Evolutionary conservation across 2,888 invertebrate species (phyloP).

Genomic region (Eurytoma adleriae): DNA sequence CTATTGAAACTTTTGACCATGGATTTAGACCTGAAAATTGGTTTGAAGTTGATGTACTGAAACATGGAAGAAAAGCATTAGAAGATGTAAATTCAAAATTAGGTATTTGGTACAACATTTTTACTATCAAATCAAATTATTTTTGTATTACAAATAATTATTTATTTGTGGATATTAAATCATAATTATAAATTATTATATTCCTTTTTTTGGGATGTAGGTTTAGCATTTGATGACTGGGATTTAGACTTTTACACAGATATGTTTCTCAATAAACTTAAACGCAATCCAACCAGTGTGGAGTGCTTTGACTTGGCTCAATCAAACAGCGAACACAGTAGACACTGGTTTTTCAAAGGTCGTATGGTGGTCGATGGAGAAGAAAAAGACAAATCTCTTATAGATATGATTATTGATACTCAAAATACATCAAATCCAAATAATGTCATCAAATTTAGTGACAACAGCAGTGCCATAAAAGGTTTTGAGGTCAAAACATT

Average conservation of each 20-base stretch:
- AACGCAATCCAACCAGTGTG: slow-evolving; percentile 96
- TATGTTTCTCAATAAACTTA: slow-evolving; percentile 88
- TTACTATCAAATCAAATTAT: background rate
- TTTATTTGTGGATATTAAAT: background rate
- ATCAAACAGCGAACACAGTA: slow-evolving; percentile 98
- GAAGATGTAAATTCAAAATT: slow-evolving; percentile 87
- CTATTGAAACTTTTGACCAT: slow-evolving; percentile 79
- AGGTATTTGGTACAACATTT: slow-evolving; percentile 76
- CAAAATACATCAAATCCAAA: slow-evolving; percentile 91
- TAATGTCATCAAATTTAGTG: slow-evolving; percentile 97
- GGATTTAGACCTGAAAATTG: slow-evolving; percentile 82
- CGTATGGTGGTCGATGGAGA: slow-evolving; percentile 89
- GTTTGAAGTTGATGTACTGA: slow-evolving; percentile 89
- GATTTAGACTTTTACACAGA: slow-evolving; percentile 94
- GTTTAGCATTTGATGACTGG: slow-evolving; percentile 94
- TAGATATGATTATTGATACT: slow-evolving; percentile 95
- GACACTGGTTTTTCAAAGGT: slow-evolving; percentile 99
- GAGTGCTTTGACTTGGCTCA: slow-evolving; percentile 99
- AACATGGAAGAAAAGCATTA: slow-evolving; percentile 86
- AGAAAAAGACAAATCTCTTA: slow-evolving; percentile 87
- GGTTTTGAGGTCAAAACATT: slow-evolving; percentile 87
- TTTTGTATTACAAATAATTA: background rate
- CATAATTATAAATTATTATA: slow-evolving; percentile 17
- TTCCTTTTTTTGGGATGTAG: slow-evolving; percentile 72
- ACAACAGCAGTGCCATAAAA: slow-evolving; percentile 96